These are phyloP conservation scores for Calephelis virginiensis DNA, from an alignment of 1,140 invertebrate genomes.

Conservation along the genomic window DNA sequence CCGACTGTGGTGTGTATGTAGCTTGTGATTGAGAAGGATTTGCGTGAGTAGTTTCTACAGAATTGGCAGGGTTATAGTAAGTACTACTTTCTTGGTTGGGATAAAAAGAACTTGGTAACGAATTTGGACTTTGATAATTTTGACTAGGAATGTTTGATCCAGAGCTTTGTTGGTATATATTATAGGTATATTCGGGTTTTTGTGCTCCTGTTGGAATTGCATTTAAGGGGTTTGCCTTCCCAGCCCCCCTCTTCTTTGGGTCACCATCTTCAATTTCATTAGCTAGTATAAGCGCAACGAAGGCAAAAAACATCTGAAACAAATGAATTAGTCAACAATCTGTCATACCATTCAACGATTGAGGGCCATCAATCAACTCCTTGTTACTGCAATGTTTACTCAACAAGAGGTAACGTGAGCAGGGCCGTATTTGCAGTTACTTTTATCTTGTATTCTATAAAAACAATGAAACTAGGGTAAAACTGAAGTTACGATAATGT, in stretches of 20 bases:
- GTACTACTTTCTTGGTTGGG: conserved; percentile 53
- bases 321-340: conserved; percentile 32
- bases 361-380: conserved; percentile 42
- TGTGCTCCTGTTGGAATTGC: conserved; percentile 59
- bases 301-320: conserved; percentile 61
- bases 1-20: conserved; percentile 38
- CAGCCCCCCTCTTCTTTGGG: conserved; percentile 64
- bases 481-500: too few species aligned
- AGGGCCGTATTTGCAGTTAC: neutral
- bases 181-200: conserved; percentile 66
- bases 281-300: conserved; percentile 44
- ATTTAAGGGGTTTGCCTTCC: conserved; percentile 54
- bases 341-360: conserved; percentile 35
- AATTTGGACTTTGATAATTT: conserved; percentile 49
- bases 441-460: too few species aligned
- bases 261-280: conserved; percentile 60
- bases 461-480: too few species aligned
- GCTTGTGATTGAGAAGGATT: conserved; percentile 32
- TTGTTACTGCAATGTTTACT: conserved; percentile 30
- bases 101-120: conserved; percentile 56
- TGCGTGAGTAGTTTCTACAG: conserved; percentile 31
- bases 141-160: conserved; percentile 39
- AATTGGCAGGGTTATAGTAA: conserved; percentile 46
- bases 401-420: conserved; percentile 24
- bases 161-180: conserved; percentile 55